phyloP scores from a whole-genome alignment of 2,113 vertebrate species.

The Struthio camelus region DNA sequence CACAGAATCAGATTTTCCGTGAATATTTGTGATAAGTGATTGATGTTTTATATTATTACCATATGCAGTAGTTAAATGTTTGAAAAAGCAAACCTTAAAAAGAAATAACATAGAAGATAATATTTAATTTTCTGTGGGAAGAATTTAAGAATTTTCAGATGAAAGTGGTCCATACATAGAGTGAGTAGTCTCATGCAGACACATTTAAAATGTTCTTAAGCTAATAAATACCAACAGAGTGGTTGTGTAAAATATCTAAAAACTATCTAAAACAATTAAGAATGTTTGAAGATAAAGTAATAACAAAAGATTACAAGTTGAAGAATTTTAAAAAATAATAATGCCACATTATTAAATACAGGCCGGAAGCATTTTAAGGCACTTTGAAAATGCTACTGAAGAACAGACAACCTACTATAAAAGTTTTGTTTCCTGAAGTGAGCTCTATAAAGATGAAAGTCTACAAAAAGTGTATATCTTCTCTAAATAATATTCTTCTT shows the following conservation, averaged over 20 bases:
- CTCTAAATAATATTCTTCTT: neutral
- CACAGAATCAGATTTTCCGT: constrained; percentile 40
- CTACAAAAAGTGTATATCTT: neutral
- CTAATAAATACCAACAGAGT: neutral
- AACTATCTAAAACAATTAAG: neutral
- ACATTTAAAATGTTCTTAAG: constrained; percentile 25
- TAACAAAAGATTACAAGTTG: neutral
- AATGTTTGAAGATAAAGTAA: neutral
- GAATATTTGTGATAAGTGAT: constrained; percentile 29
- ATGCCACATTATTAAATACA: neutral
- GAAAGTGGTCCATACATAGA: neutral
- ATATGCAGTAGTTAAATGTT: constrained; percentile 19
- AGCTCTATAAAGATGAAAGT: neutral
- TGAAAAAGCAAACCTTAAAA: constrained; percentile 31
- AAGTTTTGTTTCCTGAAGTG: neutral
- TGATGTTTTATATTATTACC: constrained; percentile 49
- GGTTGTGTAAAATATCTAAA: neutral
- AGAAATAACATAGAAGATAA: constrained; percentile 51
- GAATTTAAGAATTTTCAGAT: constrained; percentile 51
- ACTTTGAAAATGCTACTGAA: neutral
- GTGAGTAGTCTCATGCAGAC: neutral
- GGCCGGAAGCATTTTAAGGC: constrained; percentile 12
- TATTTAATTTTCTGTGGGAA: constrained; percentile 57
- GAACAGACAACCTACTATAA: neutral
- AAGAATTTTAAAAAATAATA: neutral